Evolutionary conservation across 2,113 vertebrate species (phyloP).

Genomic region (Syngnathus typhle): DNA sequence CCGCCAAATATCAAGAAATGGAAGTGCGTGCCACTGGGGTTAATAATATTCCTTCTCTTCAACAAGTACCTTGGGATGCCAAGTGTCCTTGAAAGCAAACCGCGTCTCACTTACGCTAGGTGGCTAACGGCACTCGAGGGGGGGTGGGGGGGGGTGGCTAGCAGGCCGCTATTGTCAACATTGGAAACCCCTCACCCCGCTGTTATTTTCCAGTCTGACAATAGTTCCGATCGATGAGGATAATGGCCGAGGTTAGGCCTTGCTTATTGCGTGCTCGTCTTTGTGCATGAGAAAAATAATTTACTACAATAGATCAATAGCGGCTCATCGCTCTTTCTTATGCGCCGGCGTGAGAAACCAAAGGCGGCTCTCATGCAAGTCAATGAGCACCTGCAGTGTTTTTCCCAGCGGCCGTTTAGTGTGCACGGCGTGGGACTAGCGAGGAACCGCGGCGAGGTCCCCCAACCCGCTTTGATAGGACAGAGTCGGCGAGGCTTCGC

Average conservation of each 20-base stretch:
- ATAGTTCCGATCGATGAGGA: slow-evolving; percentile 23
- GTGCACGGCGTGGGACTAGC: slow-evolving; percentile 57
- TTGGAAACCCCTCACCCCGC: slow-evolving; percentile 21
- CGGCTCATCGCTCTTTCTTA: slow-evolving; percentile 59
- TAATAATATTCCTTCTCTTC: slow-evolving; percentile 82
- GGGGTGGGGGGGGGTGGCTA: slow-evolving; percentile 48
- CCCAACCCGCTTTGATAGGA: slow-evolving; percentile 64
- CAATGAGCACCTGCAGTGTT: slow-evolving; percentile 73
- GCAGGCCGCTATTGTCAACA: slow-evolving; percentile 40
- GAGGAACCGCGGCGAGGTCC: slow-evolving; percentile 53
- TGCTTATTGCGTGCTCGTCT: slow-evolving; percentile 47
- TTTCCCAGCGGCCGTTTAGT: slow-evolving; percentile 68
- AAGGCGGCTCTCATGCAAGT: slow-evolving; percentile 73
- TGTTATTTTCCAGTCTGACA: slow-evolving; percentile 18
- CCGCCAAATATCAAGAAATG: slow-evolving; percentile 69
- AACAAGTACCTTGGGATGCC: slow-evolving; percentile 77
- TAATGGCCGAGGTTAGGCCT: slow-evolving; percentile 43
- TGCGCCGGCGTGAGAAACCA: slow-evolving; percentile 63
- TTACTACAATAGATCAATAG: slow-evolving; percentile 59
- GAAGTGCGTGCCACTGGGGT: slow-evolving; percentile 73
- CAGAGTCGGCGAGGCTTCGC: slow-evolving; percentile 49
- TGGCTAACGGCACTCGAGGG: slow-evolving; percentile 53
- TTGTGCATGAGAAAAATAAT: slow-evolving; percentile 50
- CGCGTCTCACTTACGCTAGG: slow-evolving; percentile 60
- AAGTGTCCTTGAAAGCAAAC: slow-evolving; percentile 74